A percentile compares a stretch with the other conserved stretches of the same genome.
phyloP scores from a whole-genome alignment of 2,888 invertebrate genomes.

The Brenthis hecate region DNA sequence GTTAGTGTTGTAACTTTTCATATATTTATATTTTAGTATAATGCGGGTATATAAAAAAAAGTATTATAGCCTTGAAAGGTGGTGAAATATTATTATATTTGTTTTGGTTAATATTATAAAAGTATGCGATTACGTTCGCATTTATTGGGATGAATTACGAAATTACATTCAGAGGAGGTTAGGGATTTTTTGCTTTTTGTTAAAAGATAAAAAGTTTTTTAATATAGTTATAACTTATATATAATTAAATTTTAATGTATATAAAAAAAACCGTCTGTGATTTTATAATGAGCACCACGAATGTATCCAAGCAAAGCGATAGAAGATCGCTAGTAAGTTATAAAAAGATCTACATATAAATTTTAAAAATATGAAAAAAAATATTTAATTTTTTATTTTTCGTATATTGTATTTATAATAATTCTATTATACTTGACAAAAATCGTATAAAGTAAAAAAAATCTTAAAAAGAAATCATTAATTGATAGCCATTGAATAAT shows the following conservation, averaged over 20 bases:
- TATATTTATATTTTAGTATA: not conserved
- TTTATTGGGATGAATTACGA: slow-evolving; percentile 28
- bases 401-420: too few species aligned
- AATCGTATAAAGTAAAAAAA: too few species aligned
- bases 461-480: too few species aligned
- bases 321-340: too few species aligned
- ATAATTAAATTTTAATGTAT: not conserved
- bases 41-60: slow-evolving; percentile 5
- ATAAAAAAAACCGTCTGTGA: too few species aligned
- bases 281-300: too few species aligned
- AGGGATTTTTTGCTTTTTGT: not conserved
- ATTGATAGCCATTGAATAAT: too few species aligned
- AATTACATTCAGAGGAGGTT: slow-evolving; percentile 23
- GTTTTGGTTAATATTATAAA: slow-evolving; percentile 19
- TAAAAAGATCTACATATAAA: too few species aligned
- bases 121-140: slow-evolving; percentile 18
- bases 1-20: not conserved
- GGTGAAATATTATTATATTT: slow-evolving; percentile 14
- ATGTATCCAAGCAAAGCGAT: too few species aligned
- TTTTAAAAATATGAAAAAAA: too few species aligned
- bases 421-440: too few species aligned
- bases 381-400: too few species aligned
- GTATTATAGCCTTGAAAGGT: slow-evolving; percentile 1
- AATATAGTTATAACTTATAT: slow-evolving; percentile 1
- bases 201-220: not conserved